Conservation (phyloP, 2,113 vertebrate genomes). For the Phrynosoma platyrhinos region DNA sequence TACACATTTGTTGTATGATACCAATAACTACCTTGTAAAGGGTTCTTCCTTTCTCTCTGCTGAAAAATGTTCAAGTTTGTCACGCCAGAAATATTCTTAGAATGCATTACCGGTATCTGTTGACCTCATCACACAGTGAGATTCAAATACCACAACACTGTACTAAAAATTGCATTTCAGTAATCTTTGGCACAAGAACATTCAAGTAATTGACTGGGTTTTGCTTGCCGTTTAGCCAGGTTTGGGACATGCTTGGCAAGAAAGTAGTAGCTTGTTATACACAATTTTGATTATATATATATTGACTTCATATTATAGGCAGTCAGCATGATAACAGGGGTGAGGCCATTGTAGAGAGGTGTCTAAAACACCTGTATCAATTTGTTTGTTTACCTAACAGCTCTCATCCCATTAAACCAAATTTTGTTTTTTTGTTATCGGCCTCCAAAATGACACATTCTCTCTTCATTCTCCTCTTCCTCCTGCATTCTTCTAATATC, state of each 20-base stretch:
- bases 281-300: neutral
- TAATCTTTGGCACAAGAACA: neutral
- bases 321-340: neutral
- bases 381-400: constrained; percentile 53
- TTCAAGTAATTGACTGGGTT: neutral
- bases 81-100: neutral
- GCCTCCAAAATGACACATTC: constrained; percentile 69
- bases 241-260: neutral
- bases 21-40: no score
- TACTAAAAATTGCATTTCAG: neutral
- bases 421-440: constrained; percentile 73
- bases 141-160: neutral
- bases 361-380: neutral
- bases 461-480: constrained; percentile 69
- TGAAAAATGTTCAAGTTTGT: neutral
- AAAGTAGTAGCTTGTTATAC: neutral
- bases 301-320: neutral
- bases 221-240: no score
- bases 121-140: neutral
- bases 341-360: constrained; percentile 37
- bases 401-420: constrained; percentile 59
- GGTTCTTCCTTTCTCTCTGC: no score
- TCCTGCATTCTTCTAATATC: constrained; percentile 75
- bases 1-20: no score
- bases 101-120: neutral